Evolutionary conservation across 2,797 vertebrate genomes (phyloP).

Genomic region (Spinus pinus): DNA sequence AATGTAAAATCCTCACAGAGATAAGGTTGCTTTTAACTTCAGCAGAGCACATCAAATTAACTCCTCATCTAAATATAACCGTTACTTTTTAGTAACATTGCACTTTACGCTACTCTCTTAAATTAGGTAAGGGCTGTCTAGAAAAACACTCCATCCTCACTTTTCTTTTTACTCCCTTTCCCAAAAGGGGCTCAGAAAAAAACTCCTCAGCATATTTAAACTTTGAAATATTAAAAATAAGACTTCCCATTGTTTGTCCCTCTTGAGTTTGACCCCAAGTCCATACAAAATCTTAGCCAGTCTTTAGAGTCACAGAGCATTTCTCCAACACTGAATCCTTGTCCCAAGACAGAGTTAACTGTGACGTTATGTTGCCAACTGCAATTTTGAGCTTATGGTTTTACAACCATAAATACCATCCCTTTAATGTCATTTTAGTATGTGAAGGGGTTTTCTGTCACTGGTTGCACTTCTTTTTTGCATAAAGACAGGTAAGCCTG

Average conservation of each 20-base stretch:
- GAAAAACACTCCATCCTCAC: not conserved
- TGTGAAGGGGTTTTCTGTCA: conserved; percentile 7
- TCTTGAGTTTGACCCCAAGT: not conserved
- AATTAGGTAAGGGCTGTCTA: not conserved
- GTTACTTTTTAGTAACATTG: not conserved
- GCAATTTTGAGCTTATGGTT: conserved; percentile 33
- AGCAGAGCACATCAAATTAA: not conserved
- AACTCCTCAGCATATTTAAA: not conserved
- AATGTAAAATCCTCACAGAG: not conserved
- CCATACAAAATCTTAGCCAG: not conserved
- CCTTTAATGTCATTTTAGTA: conserved; percentile 6
- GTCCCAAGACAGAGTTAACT: not conserved
- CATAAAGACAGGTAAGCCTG: conserved; percentile 6
- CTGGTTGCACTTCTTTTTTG: not conserved
- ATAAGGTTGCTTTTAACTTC: not conserved
- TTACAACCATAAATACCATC: conserved; percentile 24
- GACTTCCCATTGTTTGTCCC: not conserved
- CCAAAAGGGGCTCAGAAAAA: not conserved
- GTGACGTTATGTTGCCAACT: not conserved
- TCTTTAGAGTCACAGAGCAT: not conserved
- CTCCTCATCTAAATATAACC: not conserved
- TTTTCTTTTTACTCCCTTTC: not conserved
- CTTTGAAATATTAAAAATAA: not conserved
- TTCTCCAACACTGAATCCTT: not conserved
- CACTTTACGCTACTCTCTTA: not conserved